These are phyloP conservation scores for Eulemur albifrons DNA, from an alignment of 2,797 vertebrate species.

Conservation along the genomic window DNA sequence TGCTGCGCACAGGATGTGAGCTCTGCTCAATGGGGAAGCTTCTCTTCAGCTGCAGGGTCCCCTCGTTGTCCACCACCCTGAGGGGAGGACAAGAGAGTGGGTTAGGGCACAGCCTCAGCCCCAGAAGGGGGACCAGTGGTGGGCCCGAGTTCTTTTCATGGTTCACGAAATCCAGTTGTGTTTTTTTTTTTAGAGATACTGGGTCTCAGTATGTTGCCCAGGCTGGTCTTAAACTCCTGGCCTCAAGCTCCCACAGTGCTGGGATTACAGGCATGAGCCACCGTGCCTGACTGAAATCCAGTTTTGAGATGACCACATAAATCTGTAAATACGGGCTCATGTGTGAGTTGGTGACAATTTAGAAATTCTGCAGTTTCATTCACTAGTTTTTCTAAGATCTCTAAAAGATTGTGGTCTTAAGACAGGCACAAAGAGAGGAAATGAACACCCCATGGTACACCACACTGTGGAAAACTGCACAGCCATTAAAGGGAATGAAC, in stretches of 20 bases:
- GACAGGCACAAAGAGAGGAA: neutral
- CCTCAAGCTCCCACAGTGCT: neutral
- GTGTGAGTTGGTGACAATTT: neutral
- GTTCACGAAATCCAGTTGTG: neutral
- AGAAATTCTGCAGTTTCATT: neutral
- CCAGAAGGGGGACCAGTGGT: neutral
- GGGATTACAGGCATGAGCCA: neutral
- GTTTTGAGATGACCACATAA: neutral
- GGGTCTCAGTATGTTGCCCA: neutral
- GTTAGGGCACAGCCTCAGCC: neutral
- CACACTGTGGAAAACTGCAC: neutral
- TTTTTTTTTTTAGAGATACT: neutral
- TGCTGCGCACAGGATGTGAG: conserved; percentile 92
- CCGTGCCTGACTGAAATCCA: neutral
- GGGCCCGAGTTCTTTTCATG: neutral
- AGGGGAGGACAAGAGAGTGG: neutral
- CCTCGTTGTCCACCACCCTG: conserved; percentile 95
- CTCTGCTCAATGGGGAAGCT: conserved; percentile 94
- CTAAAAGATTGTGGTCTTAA: neutral
- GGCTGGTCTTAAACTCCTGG: neutral
- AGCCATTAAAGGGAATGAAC: neutral
- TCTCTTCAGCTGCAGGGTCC: conserved; percentile 93
- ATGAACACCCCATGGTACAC: too few relatives aligned
- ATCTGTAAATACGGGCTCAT: neutral
- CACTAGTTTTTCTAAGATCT: neutral